Conservation (phyloP, 2,888 invertebrate species). For the Drosophila kambysellisi region DNA sequence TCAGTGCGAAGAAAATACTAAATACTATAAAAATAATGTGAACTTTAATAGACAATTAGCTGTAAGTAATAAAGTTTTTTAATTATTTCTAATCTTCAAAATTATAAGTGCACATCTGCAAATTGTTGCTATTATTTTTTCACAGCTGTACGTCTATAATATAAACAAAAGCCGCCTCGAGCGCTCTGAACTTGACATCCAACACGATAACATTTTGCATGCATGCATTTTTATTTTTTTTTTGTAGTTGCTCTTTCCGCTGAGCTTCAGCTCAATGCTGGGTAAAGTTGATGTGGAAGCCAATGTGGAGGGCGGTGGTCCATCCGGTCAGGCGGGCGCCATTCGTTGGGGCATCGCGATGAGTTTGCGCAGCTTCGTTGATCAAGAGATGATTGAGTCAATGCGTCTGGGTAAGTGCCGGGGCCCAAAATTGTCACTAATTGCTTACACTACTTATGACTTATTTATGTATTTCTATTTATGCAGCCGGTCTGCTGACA, state of each 20-base stretch:
- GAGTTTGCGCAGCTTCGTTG: conserved; percentile 93
- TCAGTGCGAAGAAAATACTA: background rate
- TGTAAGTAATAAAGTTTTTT: background rate
- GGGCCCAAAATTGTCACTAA: conserved; percentile 48
- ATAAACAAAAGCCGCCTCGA: conserved; percentile 58
- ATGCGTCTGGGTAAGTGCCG: conserved; percentile 91
- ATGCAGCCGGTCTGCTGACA: conserved; percentile 93
- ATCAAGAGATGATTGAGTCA: conserved; percentile 90
- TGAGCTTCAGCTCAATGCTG: conserved; percentile 91
- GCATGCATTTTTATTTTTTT: background rate
- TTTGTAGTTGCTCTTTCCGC: conserved; percentile 91
- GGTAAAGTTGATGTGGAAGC: conserved; percentile 94
- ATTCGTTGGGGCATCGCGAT: conserved; percentile 95
- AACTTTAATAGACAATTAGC: background rate
- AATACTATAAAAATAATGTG: background rate
- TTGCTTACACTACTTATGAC: conserved; percentile 41
- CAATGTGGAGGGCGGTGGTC: conserved; percentile 90
- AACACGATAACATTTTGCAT: conserved; percentile 40
- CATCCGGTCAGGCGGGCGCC: conserved; percentile 94
- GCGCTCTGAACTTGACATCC: conserved; percentile 64
- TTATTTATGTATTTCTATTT: conserved; percentile 33
- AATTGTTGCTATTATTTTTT: background rate
- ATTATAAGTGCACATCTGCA: background rate
- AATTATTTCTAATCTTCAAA: background rate
- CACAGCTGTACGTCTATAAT: conserved; percentile 10